These are phyloP conservation scores for Gila robusta DNA, from an alignment of 2,797 vertebrate genomes.

Conservation along the genomic window DNA sequence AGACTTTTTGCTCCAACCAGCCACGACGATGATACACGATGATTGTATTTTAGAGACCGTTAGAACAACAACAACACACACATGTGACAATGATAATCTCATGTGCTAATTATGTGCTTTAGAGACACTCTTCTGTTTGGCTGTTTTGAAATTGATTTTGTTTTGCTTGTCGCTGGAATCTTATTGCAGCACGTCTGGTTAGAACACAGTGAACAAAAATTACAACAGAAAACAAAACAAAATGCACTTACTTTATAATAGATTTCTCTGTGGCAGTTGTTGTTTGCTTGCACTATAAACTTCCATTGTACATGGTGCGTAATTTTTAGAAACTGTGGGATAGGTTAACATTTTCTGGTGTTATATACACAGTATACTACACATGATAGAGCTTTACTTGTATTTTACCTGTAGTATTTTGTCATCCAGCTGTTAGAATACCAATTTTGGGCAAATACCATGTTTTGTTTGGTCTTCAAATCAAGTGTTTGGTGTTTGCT, in stretches of 20 bases:
- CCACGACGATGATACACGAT: too few relatives aligned
- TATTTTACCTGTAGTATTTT: not conserved
- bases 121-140: not conserved
- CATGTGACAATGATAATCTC: not conserved
- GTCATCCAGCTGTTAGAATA: not conserved
- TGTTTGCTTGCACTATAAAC: not conserved
- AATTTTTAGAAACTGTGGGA: not conserved
- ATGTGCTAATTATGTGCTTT: not conserved
- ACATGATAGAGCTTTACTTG: not conserved
- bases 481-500: constrained; percentile 15
- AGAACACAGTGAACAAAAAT: not conserved
- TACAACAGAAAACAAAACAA: not conserved
- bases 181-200: not conserved
- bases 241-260: not conserved
- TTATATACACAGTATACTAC: not conserved
- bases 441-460: not conserved
- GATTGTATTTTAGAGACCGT: too few relatives aligned
- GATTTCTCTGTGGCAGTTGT: not conserved
- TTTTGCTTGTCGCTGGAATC: not conserved
- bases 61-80: not conserved
- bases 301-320: not conserved
- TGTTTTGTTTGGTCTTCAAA: too few relatives aligned
- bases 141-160: not conserved
- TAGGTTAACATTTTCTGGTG: not conserved
- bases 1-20: not conserved